Percentiles rank a stretch among this genome's conserved stretches.
These are phyloP conservation scores for Buathra laborator DNA, from an alignment of 2,888 invertebrate species.

Conservation along the genomic window DNA sequence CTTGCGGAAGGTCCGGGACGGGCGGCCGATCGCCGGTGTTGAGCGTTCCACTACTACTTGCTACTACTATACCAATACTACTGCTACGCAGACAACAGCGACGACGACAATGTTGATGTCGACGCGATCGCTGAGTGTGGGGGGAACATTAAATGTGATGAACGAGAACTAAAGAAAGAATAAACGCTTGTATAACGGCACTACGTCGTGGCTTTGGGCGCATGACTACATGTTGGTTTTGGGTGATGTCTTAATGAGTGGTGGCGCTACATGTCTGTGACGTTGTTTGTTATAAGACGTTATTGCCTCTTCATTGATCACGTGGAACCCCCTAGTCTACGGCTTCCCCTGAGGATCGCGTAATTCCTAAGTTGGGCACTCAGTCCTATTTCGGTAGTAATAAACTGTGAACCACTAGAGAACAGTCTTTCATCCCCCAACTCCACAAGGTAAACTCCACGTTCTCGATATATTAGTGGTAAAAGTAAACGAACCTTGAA, in stretches of 20 bases:
- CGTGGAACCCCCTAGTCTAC: no score
- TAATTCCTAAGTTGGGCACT: neutral
- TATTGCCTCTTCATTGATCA: neutral
- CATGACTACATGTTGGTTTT: neutral
- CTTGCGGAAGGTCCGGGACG: constrained; percentile 84
- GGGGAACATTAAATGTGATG: constrained; percentile 40
- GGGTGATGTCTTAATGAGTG: neutral
- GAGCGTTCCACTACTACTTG: constrained; percentile 34
- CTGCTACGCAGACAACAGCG: constrained; percentile 11
- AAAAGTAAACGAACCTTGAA: no score
- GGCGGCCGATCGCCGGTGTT: constrained; percentile 62
- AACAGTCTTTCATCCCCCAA: neutral
- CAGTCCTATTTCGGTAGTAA: neutral
- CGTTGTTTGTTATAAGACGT: neutral
- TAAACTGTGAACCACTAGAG: neutral
- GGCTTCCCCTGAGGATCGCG: no score
- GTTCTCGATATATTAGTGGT: no score
- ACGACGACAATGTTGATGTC: constrained; percentile 55
- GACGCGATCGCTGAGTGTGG: constrained; percentile 21
- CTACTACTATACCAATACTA: neutral
- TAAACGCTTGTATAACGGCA: neutral
- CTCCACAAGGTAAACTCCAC: neutral
- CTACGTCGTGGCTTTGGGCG: neutral
- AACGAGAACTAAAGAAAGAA: constrained; percentile 9
- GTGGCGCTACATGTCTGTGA: neutral